Evolutionary conservation across 1,140 invertebrate genomes (phyloP).

Genomic region (Zophobas atratus): DNA sequence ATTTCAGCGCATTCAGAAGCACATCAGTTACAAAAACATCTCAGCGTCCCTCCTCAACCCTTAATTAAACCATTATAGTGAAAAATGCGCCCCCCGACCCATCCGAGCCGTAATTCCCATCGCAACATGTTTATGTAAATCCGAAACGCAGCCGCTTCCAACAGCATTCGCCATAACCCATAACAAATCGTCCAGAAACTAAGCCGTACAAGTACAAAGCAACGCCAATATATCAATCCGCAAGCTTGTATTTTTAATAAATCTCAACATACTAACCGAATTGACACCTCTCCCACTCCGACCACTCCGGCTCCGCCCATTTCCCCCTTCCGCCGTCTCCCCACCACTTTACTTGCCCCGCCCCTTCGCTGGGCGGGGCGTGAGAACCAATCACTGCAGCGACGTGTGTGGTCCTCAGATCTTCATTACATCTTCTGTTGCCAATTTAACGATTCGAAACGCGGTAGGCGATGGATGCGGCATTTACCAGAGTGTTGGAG

Average conservation of each 20-base stretch:
- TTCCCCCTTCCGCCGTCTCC: conserved; percentile 12
- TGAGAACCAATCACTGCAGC: conserved; percentile 64
- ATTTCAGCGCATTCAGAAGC: too few relatives aligned
- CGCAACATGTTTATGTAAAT: conserved; percentile 34
- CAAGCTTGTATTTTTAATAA: conserved; percentile 54
- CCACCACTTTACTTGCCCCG: conserved; percentile 16
- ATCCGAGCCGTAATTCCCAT: conserved; percentile 8
- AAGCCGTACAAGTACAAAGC: conserved; percentile 51
- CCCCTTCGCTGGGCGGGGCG: conserved; percentile 50
- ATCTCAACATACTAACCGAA: conserved; percentile 58
- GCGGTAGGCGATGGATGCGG: conserved; percentile 40
- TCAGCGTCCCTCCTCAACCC: neutral
- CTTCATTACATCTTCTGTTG: conserved; percentile 65
- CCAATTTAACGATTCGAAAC: conserved; percentile 65
- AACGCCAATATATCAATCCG: conserved; percentile 57
- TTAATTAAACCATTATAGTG: conserved; percentile 21
- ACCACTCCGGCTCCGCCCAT: neutral
- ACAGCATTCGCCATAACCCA: conserved; percentile 35
- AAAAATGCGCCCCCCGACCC: neutral
- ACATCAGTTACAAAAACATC: too few relatives aligned
- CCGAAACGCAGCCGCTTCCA: neutral
- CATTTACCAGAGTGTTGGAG: neutral
- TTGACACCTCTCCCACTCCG: conserved; percentile 57
- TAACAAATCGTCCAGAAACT: conserved; percentile 56
- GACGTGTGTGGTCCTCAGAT: conserved; percentile 67